A percentile compares a stretch with the other conserved stretches of the same genome.
Evolutionary conservation across 1,140 invertebrate genomes (phyloP).

Genomic region (Nixonia krombeini): DNA sequence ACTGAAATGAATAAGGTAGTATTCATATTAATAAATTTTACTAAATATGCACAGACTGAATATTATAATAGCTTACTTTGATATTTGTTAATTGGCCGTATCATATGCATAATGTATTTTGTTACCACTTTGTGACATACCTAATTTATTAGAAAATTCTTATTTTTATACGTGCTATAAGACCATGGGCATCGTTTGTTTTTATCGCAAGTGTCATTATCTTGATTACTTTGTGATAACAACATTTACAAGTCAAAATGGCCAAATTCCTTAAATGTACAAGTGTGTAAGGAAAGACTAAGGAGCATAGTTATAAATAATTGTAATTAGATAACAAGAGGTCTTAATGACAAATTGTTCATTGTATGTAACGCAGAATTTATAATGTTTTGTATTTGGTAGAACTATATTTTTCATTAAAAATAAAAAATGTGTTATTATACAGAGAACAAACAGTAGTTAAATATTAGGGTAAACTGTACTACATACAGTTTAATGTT

Average conservation of each 20-base stretch:
- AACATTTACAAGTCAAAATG: conserved; percentile 21
- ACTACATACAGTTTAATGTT: too few species aligned
- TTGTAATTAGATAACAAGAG: too few species aligned
- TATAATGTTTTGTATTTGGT: not conserved
- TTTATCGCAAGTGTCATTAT: conserved; percentile 10
- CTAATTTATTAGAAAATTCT: conserved; percentile 10
- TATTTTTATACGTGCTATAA: not conserved
- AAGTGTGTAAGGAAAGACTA: conserved; percentile 12
- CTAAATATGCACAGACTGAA: conserved; percentile 19
- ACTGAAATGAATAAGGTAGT: too few species aligned
- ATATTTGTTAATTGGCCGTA: conserved; percentile 10
- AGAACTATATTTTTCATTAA: not conserved
- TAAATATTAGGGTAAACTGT: too few species aligned
- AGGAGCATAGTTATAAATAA: too few species aligned
- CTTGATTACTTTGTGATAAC: conserved; percentile 19
- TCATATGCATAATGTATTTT: conserved; percentile 8
- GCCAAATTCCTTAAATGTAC: conserved; percentile 38
- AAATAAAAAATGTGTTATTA: not conserved
- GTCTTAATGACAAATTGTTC: too few species aligned
- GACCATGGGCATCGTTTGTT: not conserved
- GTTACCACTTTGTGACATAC: not conserved
- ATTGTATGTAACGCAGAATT: not conserved
- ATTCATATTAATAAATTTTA: too few species aligned
- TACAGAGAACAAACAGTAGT: too few species aligned
- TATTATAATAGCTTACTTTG: conserved; percentile 9